These are phyloP conservation scores for Augochlorella aurata DNA, from an alignment of 2,888 invertebrate species.

Conservation along the genomic window DNA sequence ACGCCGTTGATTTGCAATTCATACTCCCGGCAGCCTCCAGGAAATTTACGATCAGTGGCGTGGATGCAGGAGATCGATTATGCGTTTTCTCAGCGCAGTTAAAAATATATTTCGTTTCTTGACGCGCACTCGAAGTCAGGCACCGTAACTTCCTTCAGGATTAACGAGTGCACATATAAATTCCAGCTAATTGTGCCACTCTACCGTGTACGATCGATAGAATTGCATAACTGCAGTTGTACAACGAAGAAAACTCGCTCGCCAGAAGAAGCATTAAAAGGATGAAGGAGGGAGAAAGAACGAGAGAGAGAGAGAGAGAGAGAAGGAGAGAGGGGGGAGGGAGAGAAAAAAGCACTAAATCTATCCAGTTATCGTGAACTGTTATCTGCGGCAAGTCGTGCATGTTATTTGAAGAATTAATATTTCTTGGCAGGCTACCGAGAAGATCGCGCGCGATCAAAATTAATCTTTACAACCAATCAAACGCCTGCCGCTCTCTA, in stretches of 20 bases:
- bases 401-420: constrained; percentile 46
- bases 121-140: constrained; percentile 8
- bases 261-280: constrained; percentile 9
- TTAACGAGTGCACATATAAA: constrained; percentile 6
- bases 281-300: neutral
- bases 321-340: neutral
- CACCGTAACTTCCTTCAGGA: constrained; percentile 12
- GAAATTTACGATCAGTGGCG: neutral
- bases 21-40: neutral
- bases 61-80: constrained; percentile 5
- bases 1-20: constrained; percentile 1
- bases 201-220: constrained; percentile 3
- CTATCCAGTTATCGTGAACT: constrained; percentile 33
- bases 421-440: constrained; percentile 40
- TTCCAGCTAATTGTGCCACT: constrained; percentile 9
- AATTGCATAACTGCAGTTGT: constrained; percentile 16
- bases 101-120: neutral
- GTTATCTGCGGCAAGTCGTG: constrained; percentile 31
- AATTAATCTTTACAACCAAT: constrained; percentile 60
- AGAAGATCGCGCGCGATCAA: constrained; percentile 38
- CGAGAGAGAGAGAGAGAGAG: neutral
- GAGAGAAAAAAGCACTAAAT: constrained; percentile 28
- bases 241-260: neutral
- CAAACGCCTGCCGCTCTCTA: constrained; percentile 37
- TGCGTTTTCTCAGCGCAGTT: neutral